phyloP scores from a whole-genome alignment of 2,797 vertebrate genomes.

The Pseudopleuronectes americanus region DNA sequence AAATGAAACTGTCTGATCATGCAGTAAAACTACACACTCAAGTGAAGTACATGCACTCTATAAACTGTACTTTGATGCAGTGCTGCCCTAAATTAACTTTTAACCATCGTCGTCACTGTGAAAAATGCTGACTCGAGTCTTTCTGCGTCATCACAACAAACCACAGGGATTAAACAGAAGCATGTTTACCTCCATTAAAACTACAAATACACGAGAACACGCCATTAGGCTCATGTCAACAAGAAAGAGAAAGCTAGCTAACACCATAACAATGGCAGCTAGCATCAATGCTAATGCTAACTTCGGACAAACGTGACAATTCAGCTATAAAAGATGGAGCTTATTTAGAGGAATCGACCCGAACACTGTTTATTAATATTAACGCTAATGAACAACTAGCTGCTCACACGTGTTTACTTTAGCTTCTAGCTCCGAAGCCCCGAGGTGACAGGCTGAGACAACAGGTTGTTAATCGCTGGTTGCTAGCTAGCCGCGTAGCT shows the following conservation, averaged over 20 bases:
- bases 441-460: conserved; percentile 50
- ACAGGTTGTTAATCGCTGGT: conserved; percentile 65
- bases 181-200: not conserved
- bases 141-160: not conserved
- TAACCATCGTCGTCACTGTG: too few relatives aligned
- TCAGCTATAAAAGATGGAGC: not conserved
- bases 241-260: not conserved
- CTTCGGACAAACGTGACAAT: conserved; percentile 1
- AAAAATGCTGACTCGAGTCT: not conserved
- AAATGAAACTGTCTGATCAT: too few relatives aligned
- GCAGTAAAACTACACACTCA: not conserved
- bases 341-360: not conserved
- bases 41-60: not conserved
- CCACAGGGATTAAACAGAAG: too few relatives aligned
- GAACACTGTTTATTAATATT: not conserved
- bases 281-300: conserved; percentile 60
- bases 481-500: conserved; percentile 38
- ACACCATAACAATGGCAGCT: conserved; percentile 1
- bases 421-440: conserved; percentile 1
- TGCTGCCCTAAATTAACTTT: too few relatives aligned
- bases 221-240: too few relatives aligned
- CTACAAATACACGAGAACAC: not conserved
- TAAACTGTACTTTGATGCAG: too few relatives aligned
- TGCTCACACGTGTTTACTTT: not conserved
- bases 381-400: not conserved